Percentiles rank a stretch among this genome's conserved stretches.
Evolutionary conservation across 1,140 invertebrate genomes (phyloP).

Genomic region (honey bee (Apis mellifera)): Amel_HAv3.1 CM009934.2:11060001-11060500

Average conservation of each 20-base stretch:
- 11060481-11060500: neutral
- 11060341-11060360: constrained; percentile 56
- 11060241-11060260: constrained; percentile 66
- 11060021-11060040: neutral
- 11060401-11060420: neutral
- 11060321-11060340: constrained; percentile 64
- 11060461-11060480: too few species aligned
- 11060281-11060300: constrained; percentile 65
- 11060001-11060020: neutral
- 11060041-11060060: too few species aligned
- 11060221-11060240: constrained; percentile 55
- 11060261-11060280: constrained; percentile 47
- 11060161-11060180: constrained; percentile 8
- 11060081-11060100: neutral
- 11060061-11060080: too few species aligned
- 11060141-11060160: constrained; percentile 25
- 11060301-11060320: constrained; percentile 63
- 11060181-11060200: constrained; percentile 47
- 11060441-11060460: too few species aligned
- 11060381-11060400: neutral
- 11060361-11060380: constrained; percentile 32
- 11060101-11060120: neutral
- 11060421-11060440: neutral
- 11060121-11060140: constrained; percentile 47
- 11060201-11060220: constrained; percentile 33